Conservation (phyloP, 1,140 invertebrate genomes). For the Helicorthomorpha holstii region DNA sequence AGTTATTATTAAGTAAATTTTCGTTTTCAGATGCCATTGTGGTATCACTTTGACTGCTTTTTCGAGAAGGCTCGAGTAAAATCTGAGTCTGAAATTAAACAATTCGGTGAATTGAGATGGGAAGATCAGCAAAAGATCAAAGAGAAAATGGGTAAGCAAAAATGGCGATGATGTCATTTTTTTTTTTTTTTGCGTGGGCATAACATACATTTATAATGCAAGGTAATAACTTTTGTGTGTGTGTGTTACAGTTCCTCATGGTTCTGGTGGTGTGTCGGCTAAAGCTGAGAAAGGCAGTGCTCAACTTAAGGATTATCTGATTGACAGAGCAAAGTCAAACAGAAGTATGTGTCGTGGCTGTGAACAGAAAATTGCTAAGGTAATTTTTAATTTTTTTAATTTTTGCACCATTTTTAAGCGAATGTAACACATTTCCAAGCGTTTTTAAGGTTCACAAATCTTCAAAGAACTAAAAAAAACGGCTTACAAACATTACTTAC, state of each 20-base stretch:
- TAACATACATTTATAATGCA: too few relatives aligned
- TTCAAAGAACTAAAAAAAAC: too few relatives aligned
- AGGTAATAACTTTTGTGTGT: too few relatives aligned
- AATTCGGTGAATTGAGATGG: slow-evolving; percentile 65
- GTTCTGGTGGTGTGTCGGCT: not conserved
- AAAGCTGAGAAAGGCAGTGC: not conserved
- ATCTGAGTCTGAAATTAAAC: slow-evolving; percentile 55
- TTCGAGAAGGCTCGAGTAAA: slow-evolving; percentile 61
- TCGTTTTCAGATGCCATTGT: slow-evolving; percentile 35
- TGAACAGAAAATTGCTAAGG: slow-evolving; percentile 68
- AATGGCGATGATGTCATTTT: too few relatives aligned
- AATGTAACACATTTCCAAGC: too few relatives aligned
- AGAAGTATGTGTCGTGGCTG: slow-evolving; percentile 66
- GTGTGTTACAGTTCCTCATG: not conserved
- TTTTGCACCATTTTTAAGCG: too few relatives aligned
- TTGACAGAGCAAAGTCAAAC: slow-evolving; percentile 80
- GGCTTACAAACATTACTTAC: too few relatives aligned
- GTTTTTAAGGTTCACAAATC: too few relatives aligned
- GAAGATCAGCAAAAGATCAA: slow-evolving; percentile 74
- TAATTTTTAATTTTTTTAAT: slow-evolving; percentile 13
- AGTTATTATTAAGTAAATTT: slow-evolving; percentile 1
- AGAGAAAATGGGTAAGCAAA: slow-evolving; percentile 43
- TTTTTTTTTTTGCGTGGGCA: too few relatives aligned
- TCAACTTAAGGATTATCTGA: slow-evolving; percentile 39
- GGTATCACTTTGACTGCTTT: slow-evolving; percentile 83